phyloP scores from a whole-genome alignment of 2,113 vertebrate genomes.

The Petroica traversi region DNA sequence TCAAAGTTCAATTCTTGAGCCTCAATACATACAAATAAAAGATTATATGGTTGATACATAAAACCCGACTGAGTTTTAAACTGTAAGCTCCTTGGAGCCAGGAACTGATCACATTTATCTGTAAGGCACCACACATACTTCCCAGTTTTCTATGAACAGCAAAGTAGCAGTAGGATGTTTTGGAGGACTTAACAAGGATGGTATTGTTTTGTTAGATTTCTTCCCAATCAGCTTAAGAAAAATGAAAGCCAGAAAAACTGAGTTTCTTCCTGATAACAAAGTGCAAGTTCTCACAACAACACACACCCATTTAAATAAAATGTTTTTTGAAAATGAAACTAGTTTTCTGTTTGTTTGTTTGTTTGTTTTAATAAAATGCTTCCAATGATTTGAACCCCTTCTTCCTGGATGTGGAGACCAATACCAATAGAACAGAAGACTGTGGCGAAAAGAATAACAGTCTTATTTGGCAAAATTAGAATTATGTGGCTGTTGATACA shows the following conservation, averaged over 20 bases:
- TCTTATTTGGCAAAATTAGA: not conserved
- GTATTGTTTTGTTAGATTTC: not conserved
- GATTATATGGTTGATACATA: not conserved
- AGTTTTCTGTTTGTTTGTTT: not conserved
- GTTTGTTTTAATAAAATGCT: not conserved
- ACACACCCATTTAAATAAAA: not conserved
- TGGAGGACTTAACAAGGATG: not conserved
- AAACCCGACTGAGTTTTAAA: not conserved
- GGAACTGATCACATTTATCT: slow-evolving; percentile 1
- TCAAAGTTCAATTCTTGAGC: not conserved
- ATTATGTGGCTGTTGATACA: not conserved
- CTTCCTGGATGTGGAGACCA: not conserved
- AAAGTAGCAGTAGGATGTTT: not conserved
- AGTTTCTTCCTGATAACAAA: not conserved
- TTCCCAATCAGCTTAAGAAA: not conserved
- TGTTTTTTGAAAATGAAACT: not conserved
- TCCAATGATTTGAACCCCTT: not conserved
- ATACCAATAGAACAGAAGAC: not conserved
- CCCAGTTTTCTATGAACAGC: not conserved
- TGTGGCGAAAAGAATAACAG: not conserved
- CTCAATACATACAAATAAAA: not conserved
- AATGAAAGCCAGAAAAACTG: not conserved
- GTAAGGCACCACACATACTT: slow-evolving; percentile 1
- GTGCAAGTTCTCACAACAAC: not conserved
- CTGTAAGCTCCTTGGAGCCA: not conserved